Conservation (phyloP, 2,113 vertebrate species). For the Charadrius vociferus region DNA sequence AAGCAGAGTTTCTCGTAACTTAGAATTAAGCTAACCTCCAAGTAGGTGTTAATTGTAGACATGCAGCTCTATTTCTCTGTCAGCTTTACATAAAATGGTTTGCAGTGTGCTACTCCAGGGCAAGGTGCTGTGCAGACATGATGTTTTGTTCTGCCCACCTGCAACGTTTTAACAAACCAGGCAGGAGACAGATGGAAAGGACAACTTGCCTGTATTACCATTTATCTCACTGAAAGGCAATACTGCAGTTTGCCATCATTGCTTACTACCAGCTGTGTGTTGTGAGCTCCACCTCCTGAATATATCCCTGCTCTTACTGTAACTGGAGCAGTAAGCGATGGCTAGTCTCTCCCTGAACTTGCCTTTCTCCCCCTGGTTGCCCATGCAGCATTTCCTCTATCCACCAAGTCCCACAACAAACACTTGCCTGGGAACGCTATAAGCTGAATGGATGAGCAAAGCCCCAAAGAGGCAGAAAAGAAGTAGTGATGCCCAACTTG, state of each 20-base stretch:
- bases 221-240: neutral
- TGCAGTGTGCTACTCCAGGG: neutral
- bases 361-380: neutral
- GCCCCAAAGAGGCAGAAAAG: neutral
- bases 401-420: neutral
- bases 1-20: neutral
- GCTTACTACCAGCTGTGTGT: neutral
- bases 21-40: neutral
- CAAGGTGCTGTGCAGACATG: neutral
- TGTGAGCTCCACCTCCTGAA: neutral
- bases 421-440: accelerated
- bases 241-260: neutral
- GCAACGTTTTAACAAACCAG: neutral
- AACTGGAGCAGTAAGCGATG: neutral
- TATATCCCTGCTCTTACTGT: neutral
- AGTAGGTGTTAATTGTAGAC: neutral
- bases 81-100: neutral
- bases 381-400: neutral
- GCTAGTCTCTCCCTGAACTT: neutral
- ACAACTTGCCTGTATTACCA: neutral
- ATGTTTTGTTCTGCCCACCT: neutral
- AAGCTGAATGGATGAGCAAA: neutral
- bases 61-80: neutral
- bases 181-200: neutral
- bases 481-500: accelerated